Conservation (phyloP, 2,113 vertebrate species). For the Colistium nudipinnis region DNA sequence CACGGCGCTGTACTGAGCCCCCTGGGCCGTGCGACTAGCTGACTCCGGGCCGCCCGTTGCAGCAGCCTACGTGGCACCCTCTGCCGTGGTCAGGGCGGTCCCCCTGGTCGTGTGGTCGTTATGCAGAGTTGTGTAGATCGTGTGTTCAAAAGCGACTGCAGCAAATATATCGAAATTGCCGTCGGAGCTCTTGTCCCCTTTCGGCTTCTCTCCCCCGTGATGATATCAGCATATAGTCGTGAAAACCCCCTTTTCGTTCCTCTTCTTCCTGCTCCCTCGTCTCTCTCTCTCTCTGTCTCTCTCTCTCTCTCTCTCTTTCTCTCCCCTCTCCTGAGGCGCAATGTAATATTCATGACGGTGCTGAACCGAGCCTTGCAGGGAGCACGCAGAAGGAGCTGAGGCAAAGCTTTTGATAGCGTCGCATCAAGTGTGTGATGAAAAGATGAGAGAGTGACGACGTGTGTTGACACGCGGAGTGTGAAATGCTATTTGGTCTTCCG, state of each 20-base stretch:
- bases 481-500: slow-evolving; percentile 27
- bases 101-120: slow-evolving; percentile 29
- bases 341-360: slow-evolving; percentile 63
- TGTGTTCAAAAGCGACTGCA: slow-evolving; percentile 10
- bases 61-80: slow-evolving; percentile 52
- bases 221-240: slow-evolving; percentile 28
- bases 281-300: not conserved
- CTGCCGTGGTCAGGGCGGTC: slow-evolving; percentile 44
- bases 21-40: slow-evolving; percentile 38
- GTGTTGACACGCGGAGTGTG: too few species aligned
- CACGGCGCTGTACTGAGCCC: slow-evolving; percentile 8
- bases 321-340: slow-evolving; percentile 21
- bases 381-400: slow-evolving; percentile 26
- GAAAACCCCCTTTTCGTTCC: not conserved
- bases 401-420: slow-evolving; percentile 41
- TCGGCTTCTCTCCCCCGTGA: slow-evolving; percentile 20
- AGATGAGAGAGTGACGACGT: slow-evolving; percentile 13
- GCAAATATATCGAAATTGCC: slow-evolving; percentile 21
- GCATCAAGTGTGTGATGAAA: slow-evolving; percentile 31
- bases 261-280: slow-evolving; percentile 9
- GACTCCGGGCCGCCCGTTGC: slow-evolving; percentile 42
- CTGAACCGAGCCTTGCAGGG: slow-evolving; percentile 24
- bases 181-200: slow-evolving; percentile 13
- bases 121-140: slow-evolving; percentile 23
- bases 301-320: slow-evolving; percentile 2